A percentile compares a stretch with the other conserved stretches of the same genome.
phyloP scores from a whole-genome alignment of 2,113 vertebrate species.

The Cheilinus undulatus region DNA sequence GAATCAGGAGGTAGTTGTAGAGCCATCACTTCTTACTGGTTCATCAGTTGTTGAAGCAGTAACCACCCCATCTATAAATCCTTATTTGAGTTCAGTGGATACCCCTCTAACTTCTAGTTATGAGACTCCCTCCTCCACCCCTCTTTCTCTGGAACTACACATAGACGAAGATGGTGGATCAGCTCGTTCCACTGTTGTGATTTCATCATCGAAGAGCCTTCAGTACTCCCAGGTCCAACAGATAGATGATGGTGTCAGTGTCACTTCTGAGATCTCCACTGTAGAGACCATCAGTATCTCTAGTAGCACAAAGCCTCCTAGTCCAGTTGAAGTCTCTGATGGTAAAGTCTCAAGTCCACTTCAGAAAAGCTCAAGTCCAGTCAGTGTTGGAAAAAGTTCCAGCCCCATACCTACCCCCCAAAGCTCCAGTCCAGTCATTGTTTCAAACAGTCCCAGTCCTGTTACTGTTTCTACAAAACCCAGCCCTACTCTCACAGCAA shows the following conservation, averaged over 20 bases:
- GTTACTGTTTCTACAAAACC: conserved; percentile 27
- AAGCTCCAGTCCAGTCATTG: conserved; percentile 39
- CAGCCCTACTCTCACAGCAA: conserved; percentile 33
- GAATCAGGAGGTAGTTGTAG: conserved; percentile 77
- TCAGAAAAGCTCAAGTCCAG: conserved; percentile 28
- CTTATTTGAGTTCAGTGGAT: conserved; percentile 30
- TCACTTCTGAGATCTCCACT: conserved; percentile 40
- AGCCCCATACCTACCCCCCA: conserved; percentile 24
- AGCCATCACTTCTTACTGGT: conserved; percentile 27
- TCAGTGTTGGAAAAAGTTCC: conserved; percentile 5
- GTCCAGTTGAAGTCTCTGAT: conserved; percentile 14
- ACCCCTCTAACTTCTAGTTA: conserved; percentile 40
- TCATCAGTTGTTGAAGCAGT: conserved; percentile 20
- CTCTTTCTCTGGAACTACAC: conserved; percentile 67
- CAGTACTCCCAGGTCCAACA: conserved; percentile 49
- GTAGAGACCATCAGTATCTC: conserved; percentile 43
- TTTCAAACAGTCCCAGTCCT: conserved; percentile 53
- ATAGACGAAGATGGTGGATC: conserved; percentile 74
- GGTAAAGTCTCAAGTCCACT: conserved; percentile 22
- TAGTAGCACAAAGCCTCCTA: conserved; percentile 19
- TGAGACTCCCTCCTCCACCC: conserved; percentile 28
- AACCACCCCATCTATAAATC: conserved; percentile 11
- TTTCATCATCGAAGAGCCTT: conserved; percentile 41
- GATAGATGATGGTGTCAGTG: conserved; percentile 29
- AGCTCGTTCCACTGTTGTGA: conserved; percentile 20